Evolutionary conservation across 2,113 vertebrate genomes (phyloP), one percentile per base, ranked within the genome.

Genomic region (Dromiciops gliroides): DNA sequence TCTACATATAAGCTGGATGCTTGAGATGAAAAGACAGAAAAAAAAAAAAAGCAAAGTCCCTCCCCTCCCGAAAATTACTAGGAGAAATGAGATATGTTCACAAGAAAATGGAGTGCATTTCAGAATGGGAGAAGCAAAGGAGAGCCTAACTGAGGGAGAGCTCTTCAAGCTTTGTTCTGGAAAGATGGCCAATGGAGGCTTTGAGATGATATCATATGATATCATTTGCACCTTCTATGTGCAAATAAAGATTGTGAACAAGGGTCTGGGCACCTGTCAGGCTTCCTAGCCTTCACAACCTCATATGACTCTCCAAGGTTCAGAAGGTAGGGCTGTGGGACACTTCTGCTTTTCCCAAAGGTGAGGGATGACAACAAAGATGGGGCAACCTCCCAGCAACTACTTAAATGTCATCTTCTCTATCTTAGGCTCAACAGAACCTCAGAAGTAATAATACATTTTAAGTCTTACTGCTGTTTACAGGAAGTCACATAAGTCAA

Each of bases 381-480:
- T 25, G 51, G 8, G 50, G 90, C 44, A 90, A 94, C 83, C 67
- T 22, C 16, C 12, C 50, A 95, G 91, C 47, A 26, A 67, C 60
- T 92, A 67, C 10, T 89, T 19, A 44, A 19, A 44, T 37, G 37
- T 10, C 50, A 50, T 4, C n/a, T 28, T 94, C 37, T 75, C 31
- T 90, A 37, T 91, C 90, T 23, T 0, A 7, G 26, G 23, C 24
- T 92, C 53, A 56, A 93, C 48, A 83, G 37, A 94, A 89, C 91
- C 92, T 26, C 51, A 47, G 47, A 92, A 93, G 52, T 49, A 67
- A 50, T 90, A 48, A 91, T 51, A 48, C 19, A n/a, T 50, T 91
- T 95, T 92, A 91, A 31, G 47, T 53, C 90, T 75, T 53, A 60
- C 91, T 75, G 50, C 10, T 89, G 51, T 90, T 53, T 93, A 89